A percentile compares a stretch with the other conserved stretches of the same genome.
Evolutionary conservation across 1,140 invertebrate genomes (phyloP).

Genomic region (Caerostris darwini): DNA sequence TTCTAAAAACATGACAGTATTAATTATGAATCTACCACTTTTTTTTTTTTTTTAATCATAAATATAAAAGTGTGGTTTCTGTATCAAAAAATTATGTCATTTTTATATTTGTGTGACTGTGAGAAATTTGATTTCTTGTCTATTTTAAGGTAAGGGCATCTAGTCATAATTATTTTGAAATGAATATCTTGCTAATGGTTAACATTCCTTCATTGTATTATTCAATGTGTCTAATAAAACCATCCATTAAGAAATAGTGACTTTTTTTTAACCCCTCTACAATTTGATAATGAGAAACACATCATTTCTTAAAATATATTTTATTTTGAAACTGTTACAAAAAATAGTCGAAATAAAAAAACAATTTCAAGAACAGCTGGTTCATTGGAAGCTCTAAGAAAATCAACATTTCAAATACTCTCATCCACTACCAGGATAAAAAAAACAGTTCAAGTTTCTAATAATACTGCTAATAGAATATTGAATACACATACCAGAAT

Average conservation of each 20-base stretch:
- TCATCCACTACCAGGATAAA: conserved; percentile 3
- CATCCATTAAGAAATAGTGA: not conserved
- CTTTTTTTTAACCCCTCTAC: not conserved
- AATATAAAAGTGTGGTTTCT: too few species aligned
- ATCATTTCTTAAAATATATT: not conserved
- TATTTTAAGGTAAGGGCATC: conserved; percentile 14
- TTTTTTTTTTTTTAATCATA: too few species aligned
- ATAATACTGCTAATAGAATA: conserved; percentile 18
- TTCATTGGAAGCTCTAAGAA: conserved; percentile 25
- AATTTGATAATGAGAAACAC: not conserved
- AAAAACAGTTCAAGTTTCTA: not conserved
- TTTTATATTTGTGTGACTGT: too few species aligned
- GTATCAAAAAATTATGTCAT: too few species aligned
- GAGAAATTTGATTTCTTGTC: too few species aligned
- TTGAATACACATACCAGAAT: not conserved
- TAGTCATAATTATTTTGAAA: conserved; percentile 17
- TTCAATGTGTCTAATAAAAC: conserved; percentile 16
- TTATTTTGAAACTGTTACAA: conserved; percentile 17
- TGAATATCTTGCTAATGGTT: not conserved
- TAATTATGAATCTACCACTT: too few species aligned
- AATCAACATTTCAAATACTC: conserved; percentile 32
- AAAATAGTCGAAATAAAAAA: conserved; percentile 35
- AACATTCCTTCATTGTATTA: conserved; percentile 23
- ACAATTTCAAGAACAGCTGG: not conserved
- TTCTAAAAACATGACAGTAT: too few species aligned